Conservation (phyloP, 2,888 invertebrate genomes). For the Deilephila elpenor region DNA sequence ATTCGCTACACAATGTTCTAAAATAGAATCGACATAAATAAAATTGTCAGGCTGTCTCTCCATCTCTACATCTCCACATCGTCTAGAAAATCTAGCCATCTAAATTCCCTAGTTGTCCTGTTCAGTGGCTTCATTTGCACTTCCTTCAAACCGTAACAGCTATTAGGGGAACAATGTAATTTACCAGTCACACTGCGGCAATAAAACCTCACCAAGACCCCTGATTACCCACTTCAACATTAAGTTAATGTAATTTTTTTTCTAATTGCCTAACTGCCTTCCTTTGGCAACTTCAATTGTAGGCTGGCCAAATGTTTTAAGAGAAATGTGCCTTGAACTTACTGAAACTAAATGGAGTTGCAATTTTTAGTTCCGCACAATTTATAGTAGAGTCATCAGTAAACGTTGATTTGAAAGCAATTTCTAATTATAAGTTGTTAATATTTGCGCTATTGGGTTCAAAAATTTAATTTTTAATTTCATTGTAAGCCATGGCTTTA, state of each 20-base stretch:
- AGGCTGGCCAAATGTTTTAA: neutral
- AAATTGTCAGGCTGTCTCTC: no score
- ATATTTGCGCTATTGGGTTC: no score
- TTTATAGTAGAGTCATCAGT: neutral
- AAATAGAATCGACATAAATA: no score
- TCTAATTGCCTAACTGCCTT: neutral
- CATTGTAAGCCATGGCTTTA: neutral
- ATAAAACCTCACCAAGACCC: slow-evolving; percentile 2
- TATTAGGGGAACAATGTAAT: slow-evolving; percentile 10
- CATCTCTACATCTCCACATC: no score
- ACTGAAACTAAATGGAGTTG: neutral
- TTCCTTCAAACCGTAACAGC: neutral
- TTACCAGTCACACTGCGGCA: slow-evolving; percentile 10
- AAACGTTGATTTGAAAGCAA: no score
- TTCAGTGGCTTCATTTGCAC: slow-evolving; percentile 17
- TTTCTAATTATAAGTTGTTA: no score
- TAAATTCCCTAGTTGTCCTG: slow-evolving; percentile 2
- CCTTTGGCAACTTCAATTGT: neutral
- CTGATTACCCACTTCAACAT: slow-evolving; percentile 10
- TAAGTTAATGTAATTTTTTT: slow-evolving; percentile 7
- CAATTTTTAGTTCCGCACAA: neutral
- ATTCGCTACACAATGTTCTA: no score
- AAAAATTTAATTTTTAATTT: no score
- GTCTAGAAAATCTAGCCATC: neutral
- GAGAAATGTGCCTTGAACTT: neutral